Evolutionary conservation across 2,113 vertebrate genomes (phyloP), one percentile per base, ranked within the genome.

Genomic region (Carettochelys insculpta): DNA sequence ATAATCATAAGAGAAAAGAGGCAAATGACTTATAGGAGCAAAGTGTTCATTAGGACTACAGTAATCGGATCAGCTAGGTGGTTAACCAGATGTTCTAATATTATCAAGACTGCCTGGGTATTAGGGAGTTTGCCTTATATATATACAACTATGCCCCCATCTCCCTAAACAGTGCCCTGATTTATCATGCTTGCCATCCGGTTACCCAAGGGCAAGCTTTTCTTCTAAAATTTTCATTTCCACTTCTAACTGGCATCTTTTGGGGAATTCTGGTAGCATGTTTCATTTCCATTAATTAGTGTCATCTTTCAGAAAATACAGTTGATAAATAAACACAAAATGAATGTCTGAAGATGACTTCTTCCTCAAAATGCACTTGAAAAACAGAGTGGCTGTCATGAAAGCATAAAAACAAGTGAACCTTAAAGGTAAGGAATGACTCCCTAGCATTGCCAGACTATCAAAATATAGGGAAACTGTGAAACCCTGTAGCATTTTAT

Each of bases 281-380:
- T n/a, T n/a, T n/a, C n/a, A n/a, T 29, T 81, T 93, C 91, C 4
- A 75, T 91, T 92, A 96, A 95, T 96, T 96, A 95, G 94, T 91
- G 92, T 92, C 92, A 94, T 88, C 84, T 91, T 90, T 81, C 53
- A 80, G 88, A 80, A 93, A 93, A 19, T 50, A 3, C 17, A 25
- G 65, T 68, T 88, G 84, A 86, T 79, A 95, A 95, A 92, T 58
- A 95, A 93, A 90, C 73, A 92, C 50, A 82, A 95, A 93, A 95
- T 79, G 86, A 96, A 38, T 86, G 86, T 83, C 89, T 56, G 79
- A 85, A 83, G 80, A 86, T 91, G 56, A 86, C 20, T 58, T 88
- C 50, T 65, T 91, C 81, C 88, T 93, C 80, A 93, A 95, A 91
- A 94, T 5, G 11, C n/a, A 85, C 86, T 95, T 83, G 10, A 54